phyloP scores from a whole-genome alignment of 1,140 invertebrate genomes.

The Brachionus rotundiformis region DNA sequence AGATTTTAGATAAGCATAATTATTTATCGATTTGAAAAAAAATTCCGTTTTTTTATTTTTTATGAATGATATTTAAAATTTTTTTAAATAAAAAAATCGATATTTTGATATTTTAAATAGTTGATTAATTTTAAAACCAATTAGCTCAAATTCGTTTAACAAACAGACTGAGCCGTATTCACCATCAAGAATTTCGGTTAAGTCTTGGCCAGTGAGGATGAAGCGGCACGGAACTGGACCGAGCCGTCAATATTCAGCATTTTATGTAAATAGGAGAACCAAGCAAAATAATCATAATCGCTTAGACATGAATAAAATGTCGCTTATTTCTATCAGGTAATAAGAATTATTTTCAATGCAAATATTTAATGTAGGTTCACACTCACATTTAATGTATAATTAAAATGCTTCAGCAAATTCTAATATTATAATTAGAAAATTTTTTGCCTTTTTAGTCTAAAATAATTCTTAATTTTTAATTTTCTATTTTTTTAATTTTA shows the following conservation, averaged over 20 bases:
- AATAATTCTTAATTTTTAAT: neutral
- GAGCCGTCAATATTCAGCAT: neutral
- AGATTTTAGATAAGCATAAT: conserved; percentile 35
- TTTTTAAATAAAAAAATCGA: conserved; percentile 13
- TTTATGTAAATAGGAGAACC: neutral
- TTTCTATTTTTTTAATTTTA: neutral
- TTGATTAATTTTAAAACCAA: neutral
- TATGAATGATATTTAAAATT: neutral
- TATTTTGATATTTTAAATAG: neutral
- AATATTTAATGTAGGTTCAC: conserved; percentile 3
- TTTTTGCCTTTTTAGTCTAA: neutral
- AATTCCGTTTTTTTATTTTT: conserved; percentile 5
- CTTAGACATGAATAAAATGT: conserved; percentile 15
- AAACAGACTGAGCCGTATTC: neutral
- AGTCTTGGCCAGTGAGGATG: neutral
- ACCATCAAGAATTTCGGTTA: neutral
- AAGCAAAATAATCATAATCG: conserved; percentile 30
- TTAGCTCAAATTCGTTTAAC: neutral
- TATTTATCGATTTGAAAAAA: neutral
- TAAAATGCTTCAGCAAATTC: conserved; percentile 14
- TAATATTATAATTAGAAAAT: neutral
- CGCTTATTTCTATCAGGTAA: conserved; percentile 35
- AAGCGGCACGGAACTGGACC: neutral
- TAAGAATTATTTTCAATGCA: conserved; percentile 14
- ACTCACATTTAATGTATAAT: conserved; percentile 8